A percentile compares a stretch with the other conserved stretches of the same genome.
Evolutionary conservation across 2,797 vertebrate genomes (phyloP).

Genomic region (Anabacerthia variegaticeps): DNA sequence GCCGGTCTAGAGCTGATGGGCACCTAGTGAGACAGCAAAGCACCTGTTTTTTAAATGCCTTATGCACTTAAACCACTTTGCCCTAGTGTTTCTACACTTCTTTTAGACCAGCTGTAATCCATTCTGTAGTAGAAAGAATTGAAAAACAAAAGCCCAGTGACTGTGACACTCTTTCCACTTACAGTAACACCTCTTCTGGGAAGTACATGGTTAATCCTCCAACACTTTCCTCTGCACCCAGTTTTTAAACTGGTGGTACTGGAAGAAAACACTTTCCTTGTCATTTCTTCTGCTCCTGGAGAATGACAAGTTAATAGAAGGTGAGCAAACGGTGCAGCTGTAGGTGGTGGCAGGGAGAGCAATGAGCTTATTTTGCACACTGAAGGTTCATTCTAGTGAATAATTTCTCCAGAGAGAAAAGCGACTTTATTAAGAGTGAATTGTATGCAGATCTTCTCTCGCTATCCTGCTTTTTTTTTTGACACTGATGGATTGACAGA

Average conservation of each 20-base stretch:
- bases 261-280: neutral
- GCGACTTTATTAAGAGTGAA: neutral
- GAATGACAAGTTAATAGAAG: neutral
- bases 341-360: neutral
- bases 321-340: neutral
- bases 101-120: neutral
- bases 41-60: neutral
- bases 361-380: neutral
- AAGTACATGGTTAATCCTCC: neutral
- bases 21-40: neutral
- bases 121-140: neutral
- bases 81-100: neutral
- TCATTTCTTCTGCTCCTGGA: neutral
- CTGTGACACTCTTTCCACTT: neutral
- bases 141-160: neutral
- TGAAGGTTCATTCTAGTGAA: neutral
- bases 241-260: neutral
- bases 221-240: neutral
- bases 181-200: neutral
- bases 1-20: neutral
- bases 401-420: conserved; percentile 21
- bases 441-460: neutral
- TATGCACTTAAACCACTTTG: neutral
- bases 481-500: conserved; percentile 18
- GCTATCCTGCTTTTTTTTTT: neutral